Evolutionary conservation across 2,113 vertebrate genomes (phyloP), one percentile per base, ranked within the genome.

Genomic region (Myiagra hebetior): DNA sequence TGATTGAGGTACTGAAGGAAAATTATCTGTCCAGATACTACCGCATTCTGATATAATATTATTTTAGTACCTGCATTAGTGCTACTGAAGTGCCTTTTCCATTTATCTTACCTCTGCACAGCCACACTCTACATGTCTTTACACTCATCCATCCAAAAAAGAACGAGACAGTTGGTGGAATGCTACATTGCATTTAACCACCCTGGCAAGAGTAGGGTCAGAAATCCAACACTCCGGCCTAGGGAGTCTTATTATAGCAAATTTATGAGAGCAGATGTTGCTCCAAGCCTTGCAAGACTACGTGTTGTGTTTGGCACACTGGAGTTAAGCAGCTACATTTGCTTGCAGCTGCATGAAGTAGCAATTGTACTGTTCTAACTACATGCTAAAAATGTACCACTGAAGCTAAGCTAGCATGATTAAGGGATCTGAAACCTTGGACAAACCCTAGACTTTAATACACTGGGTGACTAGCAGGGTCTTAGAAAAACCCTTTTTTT

Each of bases 191-290:
- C 60, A n/a, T 77, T 89, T 91, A 52, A 59, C 28, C 24, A 78
- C n/a, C 8, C 68, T 64, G 80, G 67, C 30, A 85, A 46, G 59
- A 60, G 14, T 3, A 30, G 68, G 64, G 73, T 74, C 80, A 89
- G 63, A 72, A 68, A 65, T 69, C 55, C n/a, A 49, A 57, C 26
- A 67, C 24, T 23, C 41, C 3, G 20, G 50, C 42, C 41, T 24
- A 49, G 59, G n/a, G 49, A 89, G 42, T 55, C 69, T 85, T 74
- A 77, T 74, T 78, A 75, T 23, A 89, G 49, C 33, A 89, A 75
- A 87, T 93, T 62, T 73, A 41, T n/a, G 50, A 77, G n/a, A 94
- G 63, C 84, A 93, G 85, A 85, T 89, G 74, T 79, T 94, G 33
- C 49, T 91, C 24, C 37, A 37, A 67, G 62, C 52, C 57, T 78